Base-by-base conservation (phyloP, 1,140 invertebrate genomes). In the Halesus radiatus region DNA sequence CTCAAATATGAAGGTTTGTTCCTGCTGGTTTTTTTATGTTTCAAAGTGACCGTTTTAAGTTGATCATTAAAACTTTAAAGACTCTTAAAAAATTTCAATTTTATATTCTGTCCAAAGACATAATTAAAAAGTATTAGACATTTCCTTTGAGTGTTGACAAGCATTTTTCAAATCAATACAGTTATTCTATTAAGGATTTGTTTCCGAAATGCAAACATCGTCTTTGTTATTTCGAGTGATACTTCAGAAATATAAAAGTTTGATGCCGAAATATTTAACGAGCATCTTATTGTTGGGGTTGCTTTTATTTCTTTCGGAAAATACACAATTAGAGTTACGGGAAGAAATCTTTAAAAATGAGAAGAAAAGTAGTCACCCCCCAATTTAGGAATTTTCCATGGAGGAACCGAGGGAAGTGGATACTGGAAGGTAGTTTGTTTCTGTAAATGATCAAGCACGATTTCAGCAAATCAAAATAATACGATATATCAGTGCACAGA, bases 221-320 rank as follows among this genome's bases (percentile, higher is more conserved):
- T 23, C 68, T 72, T 75, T 75, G 73, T 75, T 75, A 75, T 75
- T 75, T 75, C 22, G 58, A 75, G 73, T 75, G 73, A 37, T 75
- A 18, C 53, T 75, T 22, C 54, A 58, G 22, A 58, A 60, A 75
- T 20, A 75, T 54, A 75, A 75, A 75, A 37, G 54, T 75, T 58
- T 54, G 54, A 75, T 58, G 29, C 53, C 56, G 73, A 58, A 75
- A 58, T 75, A 60, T 72, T 54, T 75, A 75, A 75, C 73, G 73
- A 75, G 73, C 73, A 37, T 75, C 73, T 75, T 75, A 75, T 75
- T 58, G 73, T 29, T 58, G 26, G 66, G 50, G 68, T 72, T 52
- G 68, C 45, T 26, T 23, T 53, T 72, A 72, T 72, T 72, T 72
- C 37, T 72, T 52, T 72, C 0, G 68, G 18, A 72, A 72, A 72